Evolutionary conservation across 2,888 invertebrate genomes (phyloP), one percentile per base, ranked within the genome.

Genomic region (Callosobruchus maculatus): DNA sequence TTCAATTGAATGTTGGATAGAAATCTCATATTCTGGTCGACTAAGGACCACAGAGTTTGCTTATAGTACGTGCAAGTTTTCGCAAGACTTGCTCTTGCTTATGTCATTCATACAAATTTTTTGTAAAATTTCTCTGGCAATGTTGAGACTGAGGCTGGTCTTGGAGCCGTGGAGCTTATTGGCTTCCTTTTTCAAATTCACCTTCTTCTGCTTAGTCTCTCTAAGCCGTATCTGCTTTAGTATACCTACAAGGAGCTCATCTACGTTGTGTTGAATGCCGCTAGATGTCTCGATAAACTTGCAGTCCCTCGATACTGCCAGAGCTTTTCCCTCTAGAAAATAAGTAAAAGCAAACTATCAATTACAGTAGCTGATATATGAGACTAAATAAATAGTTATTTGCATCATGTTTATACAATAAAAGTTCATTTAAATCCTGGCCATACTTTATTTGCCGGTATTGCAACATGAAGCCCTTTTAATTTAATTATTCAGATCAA

Each of bases 211-310:
- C 22, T 94, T 89, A 73, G 89, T 91, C 84, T 94, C 94, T 77
- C 95, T 91, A 72, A 95, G 88, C 1, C 95, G 90, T 83, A 96
- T 94, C 89, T 97, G 97, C 85, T 96, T 97, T 70, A 98, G 90
- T 79, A 97, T 93, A 1, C 98, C 98, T 0, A 97, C 97, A 68
- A 98, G 91, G 22, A 98, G 91, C 85, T 98, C 98, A 87, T 98
- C 98, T 21, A 98, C 97, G 85, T 97, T 97, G 88, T 98, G 97
- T 86, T 98, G 97, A 82, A 98, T 95, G 0, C 97, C 97, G 74
- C 96, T 95, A 0, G 97, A 98, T 0, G 97, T 96, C 87, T 98
- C 98, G 79, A 97, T 97, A 88, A 96, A 97, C 88, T 97, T 97
- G 87, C 95, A 94, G 86, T 96, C 96, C 85, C 94, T 91, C 20